Percentiles rank a stretch among this genome's conserved stretches.
phyloP scores from a whole-genome alignment of 2,113 vertebrate genomes.

The Arizona elegans region DNA sequence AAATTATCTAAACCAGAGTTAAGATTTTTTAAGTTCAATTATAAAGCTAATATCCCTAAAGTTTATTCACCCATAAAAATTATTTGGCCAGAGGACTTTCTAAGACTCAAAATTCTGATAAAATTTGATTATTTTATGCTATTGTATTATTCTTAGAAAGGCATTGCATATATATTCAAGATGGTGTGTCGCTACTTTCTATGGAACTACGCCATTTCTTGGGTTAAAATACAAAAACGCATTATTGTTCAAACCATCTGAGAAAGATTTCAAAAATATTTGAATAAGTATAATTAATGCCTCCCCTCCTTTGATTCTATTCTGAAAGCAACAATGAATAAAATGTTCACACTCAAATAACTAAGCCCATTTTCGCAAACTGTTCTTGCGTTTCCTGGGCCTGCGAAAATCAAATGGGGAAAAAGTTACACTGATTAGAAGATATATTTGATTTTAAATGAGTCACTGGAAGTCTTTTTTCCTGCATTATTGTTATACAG shows the following conservation, averaged over 20 bases:
- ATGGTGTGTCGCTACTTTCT: slow-evolving; percentile 16
- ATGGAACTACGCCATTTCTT: slow-evolving; percentile 37
- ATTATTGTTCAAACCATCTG: slow-evolving; percentile 51
- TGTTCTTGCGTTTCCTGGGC: not conserved
- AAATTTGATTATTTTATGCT: slow-evolving; percentile 5
- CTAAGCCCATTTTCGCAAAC: not conserved
- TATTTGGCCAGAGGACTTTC: slow-evolving; percentile 44
- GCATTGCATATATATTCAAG: slow-evolving; percentile 61
- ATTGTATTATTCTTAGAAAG: slow-evolving; percentile 7
- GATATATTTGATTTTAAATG: slow-evolving; percentile 13
- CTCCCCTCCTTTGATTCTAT: not conserved
- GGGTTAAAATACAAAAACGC: slow-evolving; percentile 47
- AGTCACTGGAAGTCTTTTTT: not conserved
- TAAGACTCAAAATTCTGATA: slow-evolving; percentile 42
- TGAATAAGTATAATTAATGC: not conserved
- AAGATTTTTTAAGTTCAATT: slow-evolving; percentile 49
- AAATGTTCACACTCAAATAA: not conserved
- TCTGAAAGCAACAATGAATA: not conserved
- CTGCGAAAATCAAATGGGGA: not conserved
- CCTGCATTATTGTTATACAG: not conserved
- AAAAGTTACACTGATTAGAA: not conserved
- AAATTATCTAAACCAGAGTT: slow-evolving; percentile 31
- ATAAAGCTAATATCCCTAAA: slow-evolving; percentile 59
- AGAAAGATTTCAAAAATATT: slow-evolving; percentile 36
- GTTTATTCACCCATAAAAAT: slow-evolving; percentile 32